Evolutionary conservation across 2,113 vertebrate species (phyloP).

Genomic region (Entomyzon cyanotis): DNA sequence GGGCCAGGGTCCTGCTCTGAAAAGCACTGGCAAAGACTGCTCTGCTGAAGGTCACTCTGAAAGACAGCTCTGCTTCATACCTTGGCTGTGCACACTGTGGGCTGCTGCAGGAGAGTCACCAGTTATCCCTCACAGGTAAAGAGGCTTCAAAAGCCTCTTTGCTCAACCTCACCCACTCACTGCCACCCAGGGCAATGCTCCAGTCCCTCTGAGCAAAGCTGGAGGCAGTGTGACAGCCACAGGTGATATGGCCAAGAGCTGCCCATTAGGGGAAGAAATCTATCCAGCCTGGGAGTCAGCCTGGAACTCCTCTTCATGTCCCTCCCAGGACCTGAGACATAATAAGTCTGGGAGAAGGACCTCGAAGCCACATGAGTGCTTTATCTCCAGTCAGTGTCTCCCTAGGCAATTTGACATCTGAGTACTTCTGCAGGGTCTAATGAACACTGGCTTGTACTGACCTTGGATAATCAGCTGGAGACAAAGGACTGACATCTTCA

Average conservation of each 20-base stretch:
- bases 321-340: neutral
- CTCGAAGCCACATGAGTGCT: neutral
- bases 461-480: neutral
- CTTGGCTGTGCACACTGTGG: neutral
- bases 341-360: neutral
- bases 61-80: neutral
- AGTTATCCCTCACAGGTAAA: neutral
- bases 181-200: neutral
- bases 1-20: constrained; percentile 1
- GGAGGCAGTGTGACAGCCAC: neutral
- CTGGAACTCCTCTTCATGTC: neutral
- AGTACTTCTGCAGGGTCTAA: neutral
- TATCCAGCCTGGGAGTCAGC: neutral
- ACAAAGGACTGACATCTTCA: neutral
- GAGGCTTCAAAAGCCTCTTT: neutral
- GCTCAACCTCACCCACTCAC: neutral
- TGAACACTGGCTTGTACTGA: neutral
- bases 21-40: neutral
- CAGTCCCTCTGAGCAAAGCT: neutral
- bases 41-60: constrained; percentile 38
- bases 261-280: neutral
- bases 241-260: neutral
- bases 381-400: neutral
- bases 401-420: neutral
- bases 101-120: neutral